Percentiles rank a stretch among this genome's conserved stretches.
Conservation (phyloP, 2,888 invertebrate genomes). For the Xanthia icteritia region DNA sequence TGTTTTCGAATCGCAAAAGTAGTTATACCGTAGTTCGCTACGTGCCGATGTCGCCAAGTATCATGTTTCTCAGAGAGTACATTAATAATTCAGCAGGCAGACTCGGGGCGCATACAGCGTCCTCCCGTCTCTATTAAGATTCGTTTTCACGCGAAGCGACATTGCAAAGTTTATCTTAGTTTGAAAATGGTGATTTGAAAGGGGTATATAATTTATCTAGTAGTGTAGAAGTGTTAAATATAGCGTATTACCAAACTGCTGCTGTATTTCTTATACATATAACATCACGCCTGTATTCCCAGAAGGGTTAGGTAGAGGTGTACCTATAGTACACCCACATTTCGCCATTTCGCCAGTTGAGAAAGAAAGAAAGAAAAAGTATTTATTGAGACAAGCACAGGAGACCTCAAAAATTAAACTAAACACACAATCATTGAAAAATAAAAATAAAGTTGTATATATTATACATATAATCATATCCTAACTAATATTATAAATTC, state of each 20-base stretch:
- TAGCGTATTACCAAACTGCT: neutral
- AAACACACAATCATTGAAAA: too few species aligned
- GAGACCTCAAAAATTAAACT: too few species aligned
- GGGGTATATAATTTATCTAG: slow-evolving; percentile 19
- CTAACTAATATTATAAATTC: too few species aligned
- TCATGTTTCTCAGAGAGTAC: slow-evolving; percentile 78
- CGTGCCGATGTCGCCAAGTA: slow-evolving; percentile 82
- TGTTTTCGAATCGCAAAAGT: slow-evolving; percentile 59
- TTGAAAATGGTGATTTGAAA: slow-evolving; percentile 58
- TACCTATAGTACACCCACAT: neutral
- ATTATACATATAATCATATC: too few species aligned
- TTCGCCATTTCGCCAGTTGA: too few species aligned
- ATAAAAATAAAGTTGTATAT: too few species aligned
- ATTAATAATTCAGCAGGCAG: slow-evolving; percentile 86
- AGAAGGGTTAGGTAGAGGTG: too few species aligned
- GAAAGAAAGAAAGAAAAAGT: too few species aligned
- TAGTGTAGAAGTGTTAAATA: too few species aligned
- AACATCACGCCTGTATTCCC: neutral
- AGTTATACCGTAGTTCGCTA: slow-evolving; percentile 64
- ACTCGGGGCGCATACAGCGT: slow-evolving; percentile 63
- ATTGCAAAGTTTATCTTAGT: slow-evolving; percentile 70
- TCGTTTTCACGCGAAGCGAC: slow-evolving; percentile 71
- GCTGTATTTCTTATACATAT: neutral
- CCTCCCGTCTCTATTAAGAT: slow-evolving; percentile 69
- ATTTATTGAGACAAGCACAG: too few species aligned